Evolutionary conservation across 2,888 invertebrate species (phyloP), one percentile per base, ranked within the genome.

Genomic region (Drosophila hamatofila): DNA sequence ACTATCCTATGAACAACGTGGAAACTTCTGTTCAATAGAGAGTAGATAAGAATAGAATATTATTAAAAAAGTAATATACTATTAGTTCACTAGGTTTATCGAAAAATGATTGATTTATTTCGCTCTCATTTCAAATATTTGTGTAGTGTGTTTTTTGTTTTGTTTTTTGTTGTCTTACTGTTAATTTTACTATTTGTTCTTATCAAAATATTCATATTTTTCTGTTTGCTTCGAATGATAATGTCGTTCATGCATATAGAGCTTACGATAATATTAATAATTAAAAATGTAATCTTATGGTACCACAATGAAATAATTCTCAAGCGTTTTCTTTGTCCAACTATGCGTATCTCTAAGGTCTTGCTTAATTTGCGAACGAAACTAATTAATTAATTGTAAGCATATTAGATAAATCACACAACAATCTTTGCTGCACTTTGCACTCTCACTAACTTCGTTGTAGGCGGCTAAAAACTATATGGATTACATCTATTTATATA

Each of bases 341-440:
- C 60, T 75, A 75, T 61, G 78, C 75, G 57, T 78, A 54, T 39
- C 30, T 55, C 73, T 87, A 83, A 21, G n/a, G 60, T 6, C 52
- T 49, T 30, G 61, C 70, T 64, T 78, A 75, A 64, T 44, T 70
- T 59, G 51, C 33, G 69, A 78, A 73, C 69, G 69, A 44, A 76
- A 69, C 60, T 65, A 71, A 77, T 72, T 41, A n/a, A 5, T 41
- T 71, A 72, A 80, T 73, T 77, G 61, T 79, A 88, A 84, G 82
- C 88, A 82, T 79, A 75, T 88, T 66, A 67, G 67, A 81, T 69
- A 80, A 82, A 84, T 84, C 84, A 84, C 84, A 84, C 84, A 89
- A 81, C 87, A 84, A 81, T 80, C 56, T 67, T 58, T 72, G 65
- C 80, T 71, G 86, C 75, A 72, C 69, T 78, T 83, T 80, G 77